Evolutionary conservation across 2,113 vertebrate species (phyloP).

Genomic region (Macroglossus sobrinus): DNA sequence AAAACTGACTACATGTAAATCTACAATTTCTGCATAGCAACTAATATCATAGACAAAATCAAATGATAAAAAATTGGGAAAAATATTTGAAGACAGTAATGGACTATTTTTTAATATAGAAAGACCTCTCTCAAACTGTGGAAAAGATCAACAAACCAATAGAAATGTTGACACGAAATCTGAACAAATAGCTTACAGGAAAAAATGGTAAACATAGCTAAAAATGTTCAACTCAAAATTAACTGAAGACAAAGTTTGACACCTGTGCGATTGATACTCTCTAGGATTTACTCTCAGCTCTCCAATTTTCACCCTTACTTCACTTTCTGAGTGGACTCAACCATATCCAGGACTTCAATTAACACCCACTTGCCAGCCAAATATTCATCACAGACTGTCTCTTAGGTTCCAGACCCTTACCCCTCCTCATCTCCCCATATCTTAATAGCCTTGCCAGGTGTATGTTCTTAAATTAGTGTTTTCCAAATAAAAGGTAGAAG

Average conservation of each 20-base stretch:
- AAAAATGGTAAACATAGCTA: neutral
- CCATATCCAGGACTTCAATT: neutral
- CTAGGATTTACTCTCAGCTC: neutral
- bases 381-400: neutral
- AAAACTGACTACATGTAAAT: neutral
- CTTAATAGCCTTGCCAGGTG: neutral
- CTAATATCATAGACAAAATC: neutral
- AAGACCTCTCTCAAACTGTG: neutral
- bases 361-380: neutral
- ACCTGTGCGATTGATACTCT: neutral
- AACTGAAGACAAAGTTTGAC: neutral
- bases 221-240: neutral
- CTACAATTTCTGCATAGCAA: neutral
- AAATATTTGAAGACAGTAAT: neutral
- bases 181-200: neutral
- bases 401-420: neutral
- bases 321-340: neutral
- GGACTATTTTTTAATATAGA: neutral
- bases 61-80: neutral
- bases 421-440: neutral
- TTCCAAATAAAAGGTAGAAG: neutral
- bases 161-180: neutral
- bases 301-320: conserved; percentile 16
- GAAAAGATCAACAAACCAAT: neutral
- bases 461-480: neutral